Percentiles rank a stretch among this genome's conserved stretches.
These are phyloP conservation scores for Melanotaenia parkinsoni DNA, from an alignment of 2,797 vertebrate genomes.

Conservation along the genomic window DNA sequence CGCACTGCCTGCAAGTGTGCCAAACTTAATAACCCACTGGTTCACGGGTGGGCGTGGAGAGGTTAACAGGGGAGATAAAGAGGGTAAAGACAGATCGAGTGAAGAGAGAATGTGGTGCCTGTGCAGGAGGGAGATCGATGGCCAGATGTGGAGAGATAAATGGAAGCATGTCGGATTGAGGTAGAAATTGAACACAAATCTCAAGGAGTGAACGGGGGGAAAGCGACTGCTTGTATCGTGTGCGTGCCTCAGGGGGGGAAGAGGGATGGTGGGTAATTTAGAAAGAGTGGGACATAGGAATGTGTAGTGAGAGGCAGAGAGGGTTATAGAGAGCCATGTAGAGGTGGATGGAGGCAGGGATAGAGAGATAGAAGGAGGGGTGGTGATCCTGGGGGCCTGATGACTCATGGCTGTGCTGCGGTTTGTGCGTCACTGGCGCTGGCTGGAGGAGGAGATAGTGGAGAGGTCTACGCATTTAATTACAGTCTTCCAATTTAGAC, in stretches of 20 bases:
- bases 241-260: conserved; percentile 32
- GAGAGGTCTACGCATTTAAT: conserved; percentile 90
- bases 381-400: conserved; percentile 87
- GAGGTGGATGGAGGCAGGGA: conserved; percentile 80
- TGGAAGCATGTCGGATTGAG: conserved; percentile 60
- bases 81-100: conserved; percentile 68
- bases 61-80: conserved; percentile 72
- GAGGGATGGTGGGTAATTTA: conserved; percentile 67
- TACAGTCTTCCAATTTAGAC: conserved; percentile 89
- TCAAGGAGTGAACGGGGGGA: conserved; percentile 55
- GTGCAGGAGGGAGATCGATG: conserved; percentile 41
- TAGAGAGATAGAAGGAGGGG: conserved; percentile 85
- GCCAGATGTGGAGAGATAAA: conserved; percentile 72
- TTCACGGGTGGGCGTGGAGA: conserved; percentile 61
- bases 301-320: conserved; percentile 75
- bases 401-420: conserved; percentile 89
- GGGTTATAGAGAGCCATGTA: conserved; percentile 76
- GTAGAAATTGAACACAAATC: conserved; percentile 67
- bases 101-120: conserved; percentile 45
- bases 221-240: conserved; percentile 47
- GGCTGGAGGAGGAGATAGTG: conserved; percentile 89
- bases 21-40: conserved; percentile 68
- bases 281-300: conserved; percentile 79
- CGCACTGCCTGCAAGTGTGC: conserved; percentile 44
- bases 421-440: conserved; percentile 87